A percentile compares a stretch with the other conserved stretches of the same genome.
phyloP scores from a whole-genome alignment of 2,113 vertebrate species.

The Mungos mungo region DNA sequence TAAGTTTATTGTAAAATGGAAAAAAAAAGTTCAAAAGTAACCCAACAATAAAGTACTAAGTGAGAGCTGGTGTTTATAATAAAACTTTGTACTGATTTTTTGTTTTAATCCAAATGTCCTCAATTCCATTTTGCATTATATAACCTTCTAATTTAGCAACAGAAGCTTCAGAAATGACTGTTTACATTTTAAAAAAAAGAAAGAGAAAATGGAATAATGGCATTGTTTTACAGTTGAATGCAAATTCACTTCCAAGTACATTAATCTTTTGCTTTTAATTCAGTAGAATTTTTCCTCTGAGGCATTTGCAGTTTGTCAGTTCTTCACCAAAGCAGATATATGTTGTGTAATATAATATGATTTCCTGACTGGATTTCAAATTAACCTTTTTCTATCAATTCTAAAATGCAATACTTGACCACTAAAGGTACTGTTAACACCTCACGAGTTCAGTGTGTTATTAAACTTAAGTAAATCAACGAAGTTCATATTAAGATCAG shows the following conservation, averaged over 20 bases:
- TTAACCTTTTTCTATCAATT: constrained; percentile 54
- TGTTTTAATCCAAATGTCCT: background rate
- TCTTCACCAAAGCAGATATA: constrained; percentile 63
- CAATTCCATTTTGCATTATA: constrained; percentile 34
- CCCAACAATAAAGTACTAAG: background rate
- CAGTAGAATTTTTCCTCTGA: constrained; percentile 59
- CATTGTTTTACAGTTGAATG: constrained; percentile 70
- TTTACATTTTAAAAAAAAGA: background rate
- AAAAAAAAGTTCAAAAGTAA: background rate
- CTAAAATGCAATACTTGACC: constrained; percentile 53
- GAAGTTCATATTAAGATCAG: constrained; percentile 76
- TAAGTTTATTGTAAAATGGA: constrained; percentile 25
- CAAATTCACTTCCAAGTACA: constrained; percentile 74
- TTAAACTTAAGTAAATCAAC: constrained; percentile 70
- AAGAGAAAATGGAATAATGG: constrained; percentile 34
- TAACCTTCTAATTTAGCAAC: constrained; percentile 50
- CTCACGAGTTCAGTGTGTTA: constrained; percentile 63
- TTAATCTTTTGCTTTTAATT: constrained; percentile 76
- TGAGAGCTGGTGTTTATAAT: constrained; percentile 19
- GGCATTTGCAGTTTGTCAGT: constrained; percentile 55
- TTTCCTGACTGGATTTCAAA: constrained; percentile 67
- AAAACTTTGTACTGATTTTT: background rate
- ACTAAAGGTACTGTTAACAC: constrained; percentile 46
- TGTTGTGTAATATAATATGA: constrained; percentile 8
- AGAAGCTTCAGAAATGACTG: constrained; percentile 15